Conservation (phyloP, 2,113 vertebrate species). For the Pitta sordida region DNA sequence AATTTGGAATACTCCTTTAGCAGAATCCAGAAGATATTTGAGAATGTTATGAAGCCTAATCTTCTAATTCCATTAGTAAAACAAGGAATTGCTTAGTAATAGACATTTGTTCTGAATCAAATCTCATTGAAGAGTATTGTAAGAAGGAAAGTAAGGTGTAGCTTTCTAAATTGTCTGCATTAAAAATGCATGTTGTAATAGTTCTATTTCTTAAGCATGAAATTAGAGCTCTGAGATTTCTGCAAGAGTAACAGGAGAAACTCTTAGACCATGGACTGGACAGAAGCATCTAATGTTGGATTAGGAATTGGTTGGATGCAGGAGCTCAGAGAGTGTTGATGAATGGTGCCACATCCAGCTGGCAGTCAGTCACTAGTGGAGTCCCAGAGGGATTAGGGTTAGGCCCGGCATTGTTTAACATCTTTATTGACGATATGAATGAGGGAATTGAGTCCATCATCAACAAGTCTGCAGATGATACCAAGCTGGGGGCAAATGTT, state of each 20-base stretch:
- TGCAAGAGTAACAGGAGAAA: neutral
- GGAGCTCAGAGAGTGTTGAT: too few species aligned
- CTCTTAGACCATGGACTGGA: too few species aligned
- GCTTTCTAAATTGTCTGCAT: neutral
- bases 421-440: too few species aligned
- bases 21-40: neutral
- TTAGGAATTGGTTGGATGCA: too few species aligned
- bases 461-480: too few species aligned
- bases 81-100: neutral
- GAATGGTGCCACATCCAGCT: too few species aligned
- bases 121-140: neutral
- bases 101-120: neutral
- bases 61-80: neutral
- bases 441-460: too few species aligned
- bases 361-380: too few species aligned
- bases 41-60: neutral
- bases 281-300: too few species aligned
- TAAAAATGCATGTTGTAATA: neutral
- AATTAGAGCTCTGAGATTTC: neutral
- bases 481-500: too few species aligned
- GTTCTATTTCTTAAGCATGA: neutral
- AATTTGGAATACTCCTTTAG: neutral
- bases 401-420: too few species aligned
- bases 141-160: neutral
- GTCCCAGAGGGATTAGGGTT: too few species aligned